Evolutionary conservation across 2,113 vertebrate genomes (phyloP).

Genomic region (Syrmaticus mikado): DNA sequence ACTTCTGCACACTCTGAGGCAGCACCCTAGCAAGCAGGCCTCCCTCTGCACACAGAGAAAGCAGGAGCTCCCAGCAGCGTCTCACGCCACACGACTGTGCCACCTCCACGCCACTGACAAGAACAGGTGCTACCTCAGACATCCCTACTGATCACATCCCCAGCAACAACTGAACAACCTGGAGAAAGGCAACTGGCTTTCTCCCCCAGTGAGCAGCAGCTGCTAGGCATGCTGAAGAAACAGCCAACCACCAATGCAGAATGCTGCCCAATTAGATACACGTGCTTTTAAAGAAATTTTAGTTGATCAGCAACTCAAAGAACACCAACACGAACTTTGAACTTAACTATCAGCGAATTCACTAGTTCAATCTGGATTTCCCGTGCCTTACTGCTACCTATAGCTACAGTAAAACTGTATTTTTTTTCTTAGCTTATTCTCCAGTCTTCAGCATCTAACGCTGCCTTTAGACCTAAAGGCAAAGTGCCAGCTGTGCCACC

Average conservation of each 20-base stretch:
- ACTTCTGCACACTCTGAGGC: background rate
- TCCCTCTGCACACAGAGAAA: background rate
- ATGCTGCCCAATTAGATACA: rapidly evolving
- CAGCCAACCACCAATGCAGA: background rate
- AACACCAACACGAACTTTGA: background rate
- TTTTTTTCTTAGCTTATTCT: background rate
- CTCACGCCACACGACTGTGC: background rate
- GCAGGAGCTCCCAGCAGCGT: background rate
- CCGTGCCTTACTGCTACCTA: background rate
- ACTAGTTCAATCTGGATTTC: background rate
- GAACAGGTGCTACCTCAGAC: background rate
- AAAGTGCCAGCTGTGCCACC: background rate
- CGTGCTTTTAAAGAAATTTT: background rate
- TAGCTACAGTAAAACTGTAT: background rate
- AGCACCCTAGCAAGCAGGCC: background rate
- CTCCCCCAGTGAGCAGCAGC: background rate
- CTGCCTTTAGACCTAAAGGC: background rate
- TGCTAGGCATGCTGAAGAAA: background rate
- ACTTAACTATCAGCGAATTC: background rate
- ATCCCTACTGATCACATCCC: background rate
- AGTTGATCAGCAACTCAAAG: background rate
- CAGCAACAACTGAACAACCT: background rate
- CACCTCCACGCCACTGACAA: background rate
- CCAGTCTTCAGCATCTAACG: rapidly evolving
- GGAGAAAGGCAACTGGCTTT: background rate